Percentiles rank a stretch among this genome's conserved stretches.
Conservation (phyloP, 2,888 invertebrate genomes). For the Eurytoma adleriae region DNA sequence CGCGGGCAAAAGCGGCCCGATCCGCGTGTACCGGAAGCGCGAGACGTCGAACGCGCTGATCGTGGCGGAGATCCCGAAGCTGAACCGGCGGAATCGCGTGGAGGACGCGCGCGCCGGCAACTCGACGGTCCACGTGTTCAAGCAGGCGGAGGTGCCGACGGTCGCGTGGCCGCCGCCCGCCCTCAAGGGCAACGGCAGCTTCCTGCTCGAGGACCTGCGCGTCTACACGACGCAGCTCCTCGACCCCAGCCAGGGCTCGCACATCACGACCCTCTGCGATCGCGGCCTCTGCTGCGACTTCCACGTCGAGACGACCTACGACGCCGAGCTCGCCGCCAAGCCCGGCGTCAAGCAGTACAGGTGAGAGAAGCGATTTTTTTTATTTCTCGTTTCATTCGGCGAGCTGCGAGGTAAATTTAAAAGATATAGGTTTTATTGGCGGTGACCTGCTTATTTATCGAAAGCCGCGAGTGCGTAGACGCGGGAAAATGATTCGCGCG, state of each 20-base stretch:
- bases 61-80: constrained; percentile 77
- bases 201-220: background rate
- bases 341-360: constrained; percentile 60
- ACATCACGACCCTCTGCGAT: constrained; percentile 26
- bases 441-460: too few species aligned
- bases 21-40: constrained; percentile 2
- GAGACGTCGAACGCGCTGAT: constrained; percentile 74
- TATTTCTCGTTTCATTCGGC: too few species aligned
- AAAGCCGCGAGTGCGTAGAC: too few species aligned
- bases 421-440: background rate
- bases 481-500: background rate
- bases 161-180: background rate
- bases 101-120: constrained; percentile 1
- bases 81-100: constrained; percentile 10
- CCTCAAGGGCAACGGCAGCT: background rate
- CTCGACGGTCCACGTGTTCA: constrained; percentile 34
- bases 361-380: constrained; percentile 27
- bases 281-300: constrained; percentile 52
- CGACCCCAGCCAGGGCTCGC: constrained; percentile 18
- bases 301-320: constrained; percentile 56
- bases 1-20: constrained; percentile 61
- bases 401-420: too few species aligned
- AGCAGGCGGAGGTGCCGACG: constrained; percentile 47
- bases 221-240: background rate
- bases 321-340: constrained; percentile 48